phyloP scores from a whole-genome alignment of 2,113 vertebrate species.

The Odocoileus hemionus region DNA sequence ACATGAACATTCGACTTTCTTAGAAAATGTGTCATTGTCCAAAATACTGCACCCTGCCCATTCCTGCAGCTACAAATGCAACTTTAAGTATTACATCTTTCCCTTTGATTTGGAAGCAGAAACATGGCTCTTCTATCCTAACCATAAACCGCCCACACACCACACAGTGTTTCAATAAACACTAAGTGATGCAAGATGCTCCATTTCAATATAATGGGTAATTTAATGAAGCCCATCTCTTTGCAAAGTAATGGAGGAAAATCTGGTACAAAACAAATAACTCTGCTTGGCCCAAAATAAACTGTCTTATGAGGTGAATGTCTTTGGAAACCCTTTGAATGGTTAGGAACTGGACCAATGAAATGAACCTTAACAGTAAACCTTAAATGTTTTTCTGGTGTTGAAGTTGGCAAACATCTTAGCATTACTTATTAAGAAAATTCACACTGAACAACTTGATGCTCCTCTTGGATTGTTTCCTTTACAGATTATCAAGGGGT shows the following conservation, averaged over 20 bases:
- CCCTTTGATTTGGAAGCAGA: conserved; percentile 76
- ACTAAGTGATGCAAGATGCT: conserved; percentile 79
- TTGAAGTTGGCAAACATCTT: conserved; percentile 53
- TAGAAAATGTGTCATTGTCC: conserved; percentile 37
- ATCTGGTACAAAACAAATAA: conserved; percentile 75
- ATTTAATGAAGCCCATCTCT: conserved; percentile 78
- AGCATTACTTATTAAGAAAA: conserved; percentile 70
- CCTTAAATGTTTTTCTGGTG: conserved; percentile 10
- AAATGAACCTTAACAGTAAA: conserved; percentile 62
- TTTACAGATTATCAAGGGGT: conserved; percentile 4
- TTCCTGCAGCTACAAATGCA: conserved; percentile 43
- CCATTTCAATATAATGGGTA: conserved; percentile 74
- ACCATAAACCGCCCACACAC: conserved; percentile 76
- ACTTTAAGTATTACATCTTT: conserved; percentile 53
- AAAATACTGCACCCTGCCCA: background rate
- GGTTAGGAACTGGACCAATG: conserved; percentile 63
- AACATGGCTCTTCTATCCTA: conserved; percentile 71
- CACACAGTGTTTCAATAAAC: conserved; percentile 76
- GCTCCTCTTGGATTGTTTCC: conserved; percentile 65
- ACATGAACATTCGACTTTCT: background rate
- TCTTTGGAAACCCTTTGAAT: conserved; percentile 49
- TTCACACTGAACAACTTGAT: conserved; percentile 66
- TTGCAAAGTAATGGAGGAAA: conserved; percentile 77
- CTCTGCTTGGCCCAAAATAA: conserved; percentile 61
- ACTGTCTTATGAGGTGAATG: conserved; percentile 40